phyloP scores from a whole-genome alignment of 2,113 vertebrate genomes.

The Dermatemys mawii region DNA sequence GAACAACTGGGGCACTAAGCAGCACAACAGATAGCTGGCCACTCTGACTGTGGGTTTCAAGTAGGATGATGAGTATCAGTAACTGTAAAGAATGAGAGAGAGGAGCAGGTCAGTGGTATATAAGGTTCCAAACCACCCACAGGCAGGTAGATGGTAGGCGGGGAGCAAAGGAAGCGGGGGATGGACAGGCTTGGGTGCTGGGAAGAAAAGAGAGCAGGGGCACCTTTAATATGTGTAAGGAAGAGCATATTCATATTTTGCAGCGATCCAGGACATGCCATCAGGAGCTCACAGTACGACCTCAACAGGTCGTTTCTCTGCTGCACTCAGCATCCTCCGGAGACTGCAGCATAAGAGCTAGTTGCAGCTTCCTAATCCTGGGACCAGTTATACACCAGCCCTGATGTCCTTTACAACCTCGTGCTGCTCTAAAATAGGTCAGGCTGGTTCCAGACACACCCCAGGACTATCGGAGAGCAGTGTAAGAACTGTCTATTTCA shows the following conservation, averaged over 20 bases:
- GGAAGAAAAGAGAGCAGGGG: not conserved
- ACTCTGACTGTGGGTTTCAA: accelerated
- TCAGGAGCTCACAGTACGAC: not conserved
- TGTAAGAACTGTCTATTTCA: not conserved
- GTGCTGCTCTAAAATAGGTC: not conserved
- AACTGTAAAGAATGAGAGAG: not conserved
- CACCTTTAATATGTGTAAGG: not conserved
- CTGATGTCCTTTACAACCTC: not conserved
- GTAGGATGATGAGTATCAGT: not conserved
- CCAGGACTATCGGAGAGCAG: not conserved
- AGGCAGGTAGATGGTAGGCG: not conserved
- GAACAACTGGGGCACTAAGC: not conserved
- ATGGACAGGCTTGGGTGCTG: not conserved
- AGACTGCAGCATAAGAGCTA: not conserved
- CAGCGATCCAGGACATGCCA: not conserved
- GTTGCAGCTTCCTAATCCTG: not conserved
- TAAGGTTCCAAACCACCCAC: not conserved
- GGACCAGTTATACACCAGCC: not conserved
- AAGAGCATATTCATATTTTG: not conserved
- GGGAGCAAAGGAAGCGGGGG: not conserved
- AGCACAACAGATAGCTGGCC: not conserved
- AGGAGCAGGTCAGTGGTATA: not conserved
- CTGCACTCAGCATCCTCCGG: not conserved
- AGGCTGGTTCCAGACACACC: not conserved
- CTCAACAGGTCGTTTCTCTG: not conserved